Evolutionary conservation across 2,888 invertebrate species (phyloP).

Genomic region (Ectobius pallidus): DNA sequence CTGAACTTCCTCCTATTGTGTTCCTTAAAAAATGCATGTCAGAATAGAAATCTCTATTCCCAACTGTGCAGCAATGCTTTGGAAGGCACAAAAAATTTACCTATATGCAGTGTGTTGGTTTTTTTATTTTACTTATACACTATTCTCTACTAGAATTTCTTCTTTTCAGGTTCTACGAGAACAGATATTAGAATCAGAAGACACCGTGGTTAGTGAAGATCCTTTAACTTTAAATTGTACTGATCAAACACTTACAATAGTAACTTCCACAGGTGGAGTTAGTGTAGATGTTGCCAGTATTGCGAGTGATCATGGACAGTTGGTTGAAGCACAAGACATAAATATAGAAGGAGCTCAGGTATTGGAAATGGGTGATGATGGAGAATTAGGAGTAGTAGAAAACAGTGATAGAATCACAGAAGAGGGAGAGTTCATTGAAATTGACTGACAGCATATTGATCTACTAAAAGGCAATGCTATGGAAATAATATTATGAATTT

Average conservation of each 20-base stretch:
- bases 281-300: conserved; percentile 30
- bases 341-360: conserved; percentile 3
- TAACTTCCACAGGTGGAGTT: conserved; percentile 28
- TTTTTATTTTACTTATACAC: too few relatives aligned
- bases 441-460: neutral
- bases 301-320: conserved; percentile 11
- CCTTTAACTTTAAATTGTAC: conserved; percentile 10
- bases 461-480: too few relatives aligned
- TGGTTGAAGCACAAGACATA: conserved; percentile 19
- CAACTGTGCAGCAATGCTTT: too few relatives aligned
- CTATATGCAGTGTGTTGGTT: too few relatives aligned
- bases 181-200: conserved; percentile 31
- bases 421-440: neutral
- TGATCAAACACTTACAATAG: conserved; percentile 36
- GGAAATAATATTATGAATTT: too few relatives aligned
- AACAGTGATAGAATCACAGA: neutral
- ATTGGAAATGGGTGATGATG: neutral
- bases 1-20: too few relatives aligned
- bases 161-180: conserved; percentile 36
- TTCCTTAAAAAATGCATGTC: too few relatives aligned
- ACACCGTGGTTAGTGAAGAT: conserved; percentile 1
- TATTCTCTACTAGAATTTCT: too few relatives aligned
- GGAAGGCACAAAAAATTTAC: too few relatives aligned
- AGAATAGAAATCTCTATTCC: too few relatives aligned
- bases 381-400: conserved; percentile 2